Conservation (phyloP, 2,888 invertebrate species). For the Hirtodrosophila duncani region DNA sequence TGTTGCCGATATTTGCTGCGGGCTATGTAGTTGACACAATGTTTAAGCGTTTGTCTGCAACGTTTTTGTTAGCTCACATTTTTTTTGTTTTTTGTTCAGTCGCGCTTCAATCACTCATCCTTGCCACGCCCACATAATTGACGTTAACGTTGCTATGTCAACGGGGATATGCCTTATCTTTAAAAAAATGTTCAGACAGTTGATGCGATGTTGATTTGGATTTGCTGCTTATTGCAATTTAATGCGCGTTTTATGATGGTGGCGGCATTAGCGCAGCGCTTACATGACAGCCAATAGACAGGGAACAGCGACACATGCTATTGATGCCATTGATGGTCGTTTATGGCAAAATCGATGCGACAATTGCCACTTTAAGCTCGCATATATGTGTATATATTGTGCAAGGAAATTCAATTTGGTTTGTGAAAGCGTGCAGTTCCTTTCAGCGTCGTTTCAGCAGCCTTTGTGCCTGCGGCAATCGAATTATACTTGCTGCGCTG, state of each 20-base stretch:
- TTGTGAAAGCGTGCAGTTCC: too few relatives aligned
- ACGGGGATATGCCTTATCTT: slow-evolving; percentile 40
- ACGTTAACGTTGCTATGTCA: slow-evolving; percentile 43
- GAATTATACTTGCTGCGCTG: slow-evolving; percentile 18
- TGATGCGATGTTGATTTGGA: slow-evolving; percentile 10
- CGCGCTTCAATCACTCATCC: slow-evolving; percentile 38
- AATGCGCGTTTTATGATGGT: slow-evolving; percentile 39
- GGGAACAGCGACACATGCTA: too few relatives aligned
- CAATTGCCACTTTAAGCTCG: slow-evolving; percentile 23
- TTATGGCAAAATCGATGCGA: slow-evolving; percentile 48
- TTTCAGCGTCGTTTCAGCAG: too few relatives aligned
- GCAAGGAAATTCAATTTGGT: slow-evolving; percentile 1
- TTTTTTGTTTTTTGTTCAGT: slow-evolving; percentile 21
- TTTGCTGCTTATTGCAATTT: slow-evolving; percentile 52
- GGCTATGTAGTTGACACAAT: slow-evolving; percentile 42
- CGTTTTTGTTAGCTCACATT: slow-evolving; percentile 36
- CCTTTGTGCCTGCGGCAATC: slow-evolving; percentile 5
- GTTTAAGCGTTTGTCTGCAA: slow-evolving; percentile 26
- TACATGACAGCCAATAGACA: background rate
- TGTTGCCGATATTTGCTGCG: slow-evolving; percentile 16
- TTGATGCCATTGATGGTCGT: slow-evolving; percentile 15
- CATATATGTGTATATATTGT: slow-evolving; percentile 3
- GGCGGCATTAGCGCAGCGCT: slow-evolving; percentile 4
- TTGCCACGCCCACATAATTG: slow-evolving; percentile 46
- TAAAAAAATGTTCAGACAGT: slow-evolving; percentile 24